A percentile compares a stretch with the other conserved stretches of the same genome.
These are phyloP conservation scores for Botrylloides violaceus DNA, from an alignment of 23 tunicate genomes.

Conservation along the genomic window DNA sequence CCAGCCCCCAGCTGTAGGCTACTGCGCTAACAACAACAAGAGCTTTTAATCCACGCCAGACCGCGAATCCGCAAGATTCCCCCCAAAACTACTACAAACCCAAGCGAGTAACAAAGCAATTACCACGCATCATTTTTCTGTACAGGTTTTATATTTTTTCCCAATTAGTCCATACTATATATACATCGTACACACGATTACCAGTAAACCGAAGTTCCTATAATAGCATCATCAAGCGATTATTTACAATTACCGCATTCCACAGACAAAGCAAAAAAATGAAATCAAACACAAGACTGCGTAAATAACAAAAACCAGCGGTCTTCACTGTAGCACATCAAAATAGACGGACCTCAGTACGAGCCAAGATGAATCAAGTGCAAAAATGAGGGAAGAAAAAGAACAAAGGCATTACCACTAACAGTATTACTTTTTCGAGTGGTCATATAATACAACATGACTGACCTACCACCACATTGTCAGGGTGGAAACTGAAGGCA, in stretches of 20 bases:
- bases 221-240: background rate
- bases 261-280: background rate
- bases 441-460: background rate
- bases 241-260: background rate
- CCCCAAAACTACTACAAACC: no score
- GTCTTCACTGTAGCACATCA: background rate
- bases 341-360: background rate
- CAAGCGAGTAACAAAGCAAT: no score
- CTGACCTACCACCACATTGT: background rate
- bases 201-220: background rate
- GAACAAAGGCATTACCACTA: background rate
- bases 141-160: constrained; percentile 9
- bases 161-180: constrained; percentile 6
- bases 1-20: no score
- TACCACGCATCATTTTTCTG: no score
- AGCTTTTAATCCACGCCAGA: no score
- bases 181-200: constrained; percentile 4
- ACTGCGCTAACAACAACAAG: no score
- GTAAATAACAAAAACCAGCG: background rate
- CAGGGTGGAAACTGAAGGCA: background rate
- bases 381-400: background rate
- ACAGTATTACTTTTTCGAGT: background rate
- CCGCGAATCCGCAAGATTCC: no score
- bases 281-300: background rate
- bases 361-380: background rate